These are phyloP conservation scores for Diabrotica balteata DNA, from an alignment of 2,888 invertebrate genomes.

Conservation along the genomic window DNA sequence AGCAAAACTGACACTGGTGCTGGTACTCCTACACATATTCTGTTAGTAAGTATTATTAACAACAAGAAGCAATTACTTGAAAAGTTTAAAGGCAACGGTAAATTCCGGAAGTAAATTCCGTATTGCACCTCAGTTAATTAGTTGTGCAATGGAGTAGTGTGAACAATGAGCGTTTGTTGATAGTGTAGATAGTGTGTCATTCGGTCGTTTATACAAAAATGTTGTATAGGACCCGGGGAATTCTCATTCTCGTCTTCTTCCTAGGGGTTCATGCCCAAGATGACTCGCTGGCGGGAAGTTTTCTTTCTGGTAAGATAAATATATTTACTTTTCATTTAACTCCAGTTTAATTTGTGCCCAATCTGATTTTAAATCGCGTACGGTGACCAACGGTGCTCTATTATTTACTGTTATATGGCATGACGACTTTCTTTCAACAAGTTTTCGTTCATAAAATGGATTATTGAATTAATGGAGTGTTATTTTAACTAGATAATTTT, in stretches of 20 bases:
- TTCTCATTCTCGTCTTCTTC: conserved; percentile 45
- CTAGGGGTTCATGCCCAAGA: conserved; percentile 64
- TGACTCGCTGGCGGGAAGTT: conserved; percentile 82
- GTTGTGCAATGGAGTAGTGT: conserved; percentile 54
- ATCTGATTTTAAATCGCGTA: no score
- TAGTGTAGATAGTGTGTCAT: conserved; percentile 43
- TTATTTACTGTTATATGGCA: conserved; percentile 37
- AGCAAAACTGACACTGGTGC: conserved; percentile 38
- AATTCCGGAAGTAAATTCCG: conserved; percentile 57
- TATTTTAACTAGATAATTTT: no score
- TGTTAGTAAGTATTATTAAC: conserved; percentile 42
- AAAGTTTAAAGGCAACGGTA: conserved; percentile 53
- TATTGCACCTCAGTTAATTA: conserved; percentile 54
- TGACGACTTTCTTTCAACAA: conserved; percentile 18
- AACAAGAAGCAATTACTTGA: conserved; percentile 37
- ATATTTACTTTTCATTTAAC: no score
- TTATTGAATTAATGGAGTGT: no score
- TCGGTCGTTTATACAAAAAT: conserved; percentile 27
- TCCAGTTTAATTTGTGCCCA: no score
- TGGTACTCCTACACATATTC: conserved; percentile 35
- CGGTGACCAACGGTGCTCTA: conserved; percentile 32
- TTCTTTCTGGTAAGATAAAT: conserved; percentile 73
- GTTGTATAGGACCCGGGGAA: conserved; percentile 46
- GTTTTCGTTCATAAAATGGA: no score
- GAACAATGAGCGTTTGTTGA: conserved; percentile 50